These are phyloP conservation scores for Dinocampus coccinellae DNA, from an alignment of 2,888 invertebrate species.

Conservation along the genomic window DNA sequence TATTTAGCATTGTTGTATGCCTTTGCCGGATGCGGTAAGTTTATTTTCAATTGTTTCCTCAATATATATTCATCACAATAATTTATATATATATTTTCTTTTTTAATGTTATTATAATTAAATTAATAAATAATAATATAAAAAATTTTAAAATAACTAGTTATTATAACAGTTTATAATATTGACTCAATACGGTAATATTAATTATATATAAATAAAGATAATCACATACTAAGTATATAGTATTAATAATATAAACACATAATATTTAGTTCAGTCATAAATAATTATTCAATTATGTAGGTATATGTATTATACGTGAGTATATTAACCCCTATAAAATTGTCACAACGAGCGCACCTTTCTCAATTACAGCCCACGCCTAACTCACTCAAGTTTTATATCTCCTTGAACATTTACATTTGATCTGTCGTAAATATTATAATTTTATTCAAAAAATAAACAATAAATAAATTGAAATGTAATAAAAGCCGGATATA, in stretches of 20 bases:
- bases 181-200: no score
- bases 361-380: constrained; percentile 3
- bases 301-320: neutral
- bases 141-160: no score
- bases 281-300: neutral
- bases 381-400: neutral
- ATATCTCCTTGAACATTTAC: neutral
- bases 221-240: neutral
- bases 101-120: neutral
- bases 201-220: neutral
- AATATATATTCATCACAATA: neutral
- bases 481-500: neutral
- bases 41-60: neutral
- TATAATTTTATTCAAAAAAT: neutral
- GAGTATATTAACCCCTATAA: neutral
- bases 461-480: neutral
- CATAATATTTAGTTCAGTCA: neutral
- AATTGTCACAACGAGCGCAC: neutral
- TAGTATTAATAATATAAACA: neutral
- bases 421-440: neutral
- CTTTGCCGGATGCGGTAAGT: constrained; percentile 15
- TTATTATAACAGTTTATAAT: no score
- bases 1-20: constrained; percentile 7
- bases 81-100: neutral
- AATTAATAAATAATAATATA: neutral